Evolutionary conservation across 2,797 vertebrate genomes (phyloP).

Genomic region (Gymnodraco acuticeps): DNA sequence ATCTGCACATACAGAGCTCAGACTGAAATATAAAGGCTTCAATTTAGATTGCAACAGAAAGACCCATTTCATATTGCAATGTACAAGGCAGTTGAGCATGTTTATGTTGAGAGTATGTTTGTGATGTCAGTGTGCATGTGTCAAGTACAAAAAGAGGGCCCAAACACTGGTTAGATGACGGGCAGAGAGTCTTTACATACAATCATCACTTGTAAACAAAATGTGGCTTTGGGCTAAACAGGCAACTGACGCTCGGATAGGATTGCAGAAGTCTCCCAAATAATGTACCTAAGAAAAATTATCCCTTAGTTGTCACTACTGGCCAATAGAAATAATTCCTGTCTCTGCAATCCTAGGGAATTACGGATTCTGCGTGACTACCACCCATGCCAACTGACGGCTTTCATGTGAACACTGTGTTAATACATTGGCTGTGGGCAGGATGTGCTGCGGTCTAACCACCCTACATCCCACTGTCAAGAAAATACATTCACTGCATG

Average conservation of each 20-base stretch:
- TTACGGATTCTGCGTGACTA: slow-evolving; percentile 53
- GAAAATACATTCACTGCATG: slow-evolving; percentile 83
- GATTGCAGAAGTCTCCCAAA: slow-evolving; percentile 61
- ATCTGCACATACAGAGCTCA: slow-evolving; percentile 92
- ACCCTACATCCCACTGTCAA: slow-evolving; percentile 75
- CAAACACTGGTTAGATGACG: slow-evolving; percentile 78
- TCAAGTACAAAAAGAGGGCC: slow-evolving; percentile 74
- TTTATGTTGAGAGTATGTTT: slow-evolving; percentile 80
- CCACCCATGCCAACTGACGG: slow-evolving; percentile 47
- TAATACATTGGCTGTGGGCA: slow-evolving; percentile 72
- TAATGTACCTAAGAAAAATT: slow-evolving; percentile 56
- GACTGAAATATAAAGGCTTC: slow-evolving; percentile 95
- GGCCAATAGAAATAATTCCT: slow-evolving; percentile 59
- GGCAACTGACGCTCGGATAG: slow-evolving; percentile 67
- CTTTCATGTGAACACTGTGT: slow-evolving; percentile 69
- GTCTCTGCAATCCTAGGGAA: slow-evolving; percentile 55
- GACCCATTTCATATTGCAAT: slow-evolving; percentile 94
- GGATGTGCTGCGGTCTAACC: slow-evolving; percentile 67
- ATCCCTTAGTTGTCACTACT: slow-evolving; percentile 51
- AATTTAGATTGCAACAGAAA: slow-evolving; percentile 96
- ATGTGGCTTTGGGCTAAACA: slow-evolving; percentile 83
- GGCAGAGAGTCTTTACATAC: slow-evolving; percentile 82
- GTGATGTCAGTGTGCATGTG: slow-evolving; percentile 72
- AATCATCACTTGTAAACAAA: slow-evolving; percentile 87
- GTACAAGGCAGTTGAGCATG: slow-evolving; percentile 96